Percentiles rank a stretch among this genome's conserved stretches.
phyloP scores from a whole-genome alignment of 2,113 vertebrate species.

The Limnothrissa miodon region DNA sequence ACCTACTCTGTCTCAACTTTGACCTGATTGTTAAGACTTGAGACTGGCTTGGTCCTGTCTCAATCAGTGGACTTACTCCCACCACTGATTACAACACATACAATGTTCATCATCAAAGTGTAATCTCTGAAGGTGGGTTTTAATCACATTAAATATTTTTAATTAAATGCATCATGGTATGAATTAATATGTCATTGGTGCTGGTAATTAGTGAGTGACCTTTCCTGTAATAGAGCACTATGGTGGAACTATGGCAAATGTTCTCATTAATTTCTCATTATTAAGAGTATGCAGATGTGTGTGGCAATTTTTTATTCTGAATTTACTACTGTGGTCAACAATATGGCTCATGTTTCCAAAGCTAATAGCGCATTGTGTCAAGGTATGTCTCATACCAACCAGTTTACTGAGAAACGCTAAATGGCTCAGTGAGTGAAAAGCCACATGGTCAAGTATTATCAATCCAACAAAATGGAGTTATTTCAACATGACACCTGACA shows the following conservation, averaged over 20 bases:
- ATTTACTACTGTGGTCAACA: neutral
- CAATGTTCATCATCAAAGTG: neutral
- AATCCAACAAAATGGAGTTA: neutral
- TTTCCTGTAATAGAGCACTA: neutral
- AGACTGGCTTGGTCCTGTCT: too few relatives aligned
- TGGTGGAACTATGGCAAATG: neutral
- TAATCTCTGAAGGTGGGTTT: neutral
- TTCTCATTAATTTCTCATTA: neutral
- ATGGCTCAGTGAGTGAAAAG: neutral
- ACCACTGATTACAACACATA: too few relatives aligned
- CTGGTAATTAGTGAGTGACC: neutral
- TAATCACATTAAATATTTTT: neutral
- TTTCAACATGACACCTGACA: neutral
- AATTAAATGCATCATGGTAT: neutral
- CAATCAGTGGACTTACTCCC: too few relatives aligned
- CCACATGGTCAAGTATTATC: neutral
- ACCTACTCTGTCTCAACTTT: too few relatives aligned
- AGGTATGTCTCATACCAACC: neutral
- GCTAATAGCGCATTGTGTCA: neutral
- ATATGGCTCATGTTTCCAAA: neutral
- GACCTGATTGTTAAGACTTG: too few relatives aligned
- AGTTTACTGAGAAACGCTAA: neutral
- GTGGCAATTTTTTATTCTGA: neutral
- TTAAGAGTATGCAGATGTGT: neutral
- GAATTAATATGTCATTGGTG: neutral